Evolutionary conservation across 2,113 vertebrate species (phyloP).

Genomic region (Ranitomeya imitator): DNA sequence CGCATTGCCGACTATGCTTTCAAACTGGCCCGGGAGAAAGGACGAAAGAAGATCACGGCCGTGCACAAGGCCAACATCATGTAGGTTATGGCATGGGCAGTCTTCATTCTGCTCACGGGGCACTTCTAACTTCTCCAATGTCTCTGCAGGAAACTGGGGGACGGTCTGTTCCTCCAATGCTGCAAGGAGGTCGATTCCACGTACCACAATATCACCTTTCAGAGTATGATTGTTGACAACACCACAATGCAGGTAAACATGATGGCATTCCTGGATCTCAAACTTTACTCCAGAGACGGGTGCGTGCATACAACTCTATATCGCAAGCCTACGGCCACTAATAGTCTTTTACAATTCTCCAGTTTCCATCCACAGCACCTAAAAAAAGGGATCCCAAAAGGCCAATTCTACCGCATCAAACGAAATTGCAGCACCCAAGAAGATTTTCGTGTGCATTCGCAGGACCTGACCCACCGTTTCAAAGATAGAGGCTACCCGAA

Average conservation of each 20-base stretch:
- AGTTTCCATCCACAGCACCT: too few relatives aligned
- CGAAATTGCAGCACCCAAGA: too few relatives aligned
- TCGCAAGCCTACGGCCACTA: too few relatives aligned
- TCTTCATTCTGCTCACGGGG: neutral
- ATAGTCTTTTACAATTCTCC: too few relatives aligned
- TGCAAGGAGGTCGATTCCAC: constrained; percentile 85
- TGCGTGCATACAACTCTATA: too few relatives aligned
- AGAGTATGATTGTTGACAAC: constrained; percentile 92
- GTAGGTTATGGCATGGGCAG: constrained; percentile 64
- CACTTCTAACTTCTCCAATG: neutral
- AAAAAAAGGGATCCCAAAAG: too few relatives aligned
- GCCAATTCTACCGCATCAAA: too few relatives aligned
- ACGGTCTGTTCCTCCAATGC: constrained; percentile 89
- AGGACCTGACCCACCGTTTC: too few relatives aligned
- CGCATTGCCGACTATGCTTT: constrained; percentile 90
- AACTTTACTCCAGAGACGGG: too few relatives aligned
- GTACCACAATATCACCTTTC: constrained; percentile 86
- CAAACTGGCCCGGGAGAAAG: constrained; percentile 79
- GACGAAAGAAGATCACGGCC: constrained; percentile 82
- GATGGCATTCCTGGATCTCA: too few relatives aligned
- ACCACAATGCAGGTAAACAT: constrained; percentile 88
- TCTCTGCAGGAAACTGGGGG: constrained; percentile 83
- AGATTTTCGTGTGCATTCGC: too few relatives aligned
- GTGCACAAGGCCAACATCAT: constrained; percentile 96
- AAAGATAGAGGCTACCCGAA: too few relatives aligned